Conservation (phyloP, 2,797 vertebrate species). For the Crocodylus rhombifer region DNA sequence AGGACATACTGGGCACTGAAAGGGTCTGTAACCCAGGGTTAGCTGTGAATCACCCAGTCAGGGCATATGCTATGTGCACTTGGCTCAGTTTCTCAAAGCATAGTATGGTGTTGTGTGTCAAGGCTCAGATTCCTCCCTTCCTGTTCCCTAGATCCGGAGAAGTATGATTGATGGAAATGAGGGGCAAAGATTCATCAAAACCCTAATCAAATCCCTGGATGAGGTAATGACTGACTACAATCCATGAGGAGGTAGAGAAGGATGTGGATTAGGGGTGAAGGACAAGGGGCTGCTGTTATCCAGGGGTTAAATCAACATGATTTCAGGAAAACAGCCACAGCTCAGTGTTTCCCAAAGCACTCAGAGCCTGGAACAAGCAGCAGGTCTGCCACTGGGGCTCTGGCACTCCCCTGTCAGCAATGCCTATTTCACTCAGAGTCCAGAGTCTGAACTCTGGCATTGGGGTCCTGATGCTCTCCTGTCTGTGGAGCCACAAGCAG, state of each 20-base stretch:
- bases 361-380: background rate
- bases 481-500: background rate
- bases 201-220: slow-evolving; percentile 95
- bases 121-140: background rate
- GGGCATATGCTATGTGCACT: background rate
- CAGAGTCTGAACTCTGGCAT: background rate
- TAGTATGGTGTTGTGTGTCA: background rate
- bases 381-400: background rate
- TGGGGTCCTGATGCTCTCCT: background rate
- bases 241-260: too few species aligned
- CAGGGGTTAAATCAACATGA: too few species aligned
- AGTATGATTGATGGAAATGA: slow-evolving; percentile 94
- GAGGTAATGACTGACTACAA: slow-evolving; percentile 85
- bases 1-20: background rate
- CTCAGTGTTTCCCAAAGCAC: too few species aligned
- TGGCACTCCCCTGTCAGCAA: background rate
- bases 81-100: background rate
- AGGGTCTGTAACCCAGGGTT: background rate
- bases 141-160: slow-evolving; percentile 88
- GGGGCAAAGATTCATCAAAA: slow-evolving; percentile 92
- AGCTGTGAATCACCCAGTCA: background rate
- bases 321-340: background rate
- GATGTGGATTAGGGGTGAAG: rapidly evolving
- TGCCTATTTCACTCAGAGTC: background rate
- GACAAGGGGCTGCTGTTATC: too few species aligned